Base-by-base conservation (phyloP, 64 coral and sea anemone genomes). In the Orbicella faveolata region DNA sequence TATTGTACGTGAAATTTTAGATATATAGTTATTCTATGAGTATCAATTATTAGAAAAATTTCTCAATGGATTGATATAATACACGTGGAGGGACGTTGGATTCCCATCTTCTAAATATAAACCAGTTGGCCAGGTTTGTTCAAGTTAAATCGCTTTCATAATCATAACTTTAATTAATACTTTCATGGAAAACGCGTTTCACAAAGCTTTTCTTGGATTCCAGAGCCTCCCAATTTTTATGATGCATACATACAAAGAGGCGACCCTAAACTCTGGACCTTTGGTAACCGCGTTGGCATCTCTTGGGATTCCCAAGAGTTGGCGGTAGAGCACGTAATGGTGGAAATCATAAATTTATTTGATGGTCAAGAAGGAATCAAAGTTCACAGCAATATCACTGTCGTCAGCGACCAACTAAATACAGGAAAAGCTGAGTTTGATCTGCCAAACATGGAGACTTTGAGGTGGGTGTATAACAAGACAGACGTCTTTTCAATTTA, bases 351-450 rank as follows among this genome's bases (percentile, higher is more conserved):
- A 41, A 67, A 37, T 34, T 57, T 83, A 16, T 34, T 41, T 39
- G 34, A 83, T 41, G 14, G 9, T 41, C 61, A 21, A 11, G 62
- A 18, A 12, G 35, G 33, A 16, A 63, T 66, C 9, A 35, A 66
- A 20, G 34, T 35, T 68, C 80, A 67, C 62, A 23, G 35, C 10
- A 66, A 65, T 41, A 68, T 67, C 21, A 68, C 61, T 25, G 80
- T 83, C 36, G 62, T 83, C 35, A 66, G 13, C 8, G 18, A 67
- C 14, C 80, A 83, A 39, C 57, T 8, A 41, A 83, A 83, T 41
- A 83, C 80, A 21, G 80, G 80, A 20, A 83, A 48, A 37, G 34
- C 61, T 30, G 80, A 67, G 35, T 83, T 83, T 83, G 18, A 83
- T 83, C 80, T 83, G 37, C 80, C 80, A 13, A 18, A 41, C 0